Base-by-base conservation (phyloP, 2,113 vertebrate genomes). In the Gasterosteus aculeatus region DNA sequence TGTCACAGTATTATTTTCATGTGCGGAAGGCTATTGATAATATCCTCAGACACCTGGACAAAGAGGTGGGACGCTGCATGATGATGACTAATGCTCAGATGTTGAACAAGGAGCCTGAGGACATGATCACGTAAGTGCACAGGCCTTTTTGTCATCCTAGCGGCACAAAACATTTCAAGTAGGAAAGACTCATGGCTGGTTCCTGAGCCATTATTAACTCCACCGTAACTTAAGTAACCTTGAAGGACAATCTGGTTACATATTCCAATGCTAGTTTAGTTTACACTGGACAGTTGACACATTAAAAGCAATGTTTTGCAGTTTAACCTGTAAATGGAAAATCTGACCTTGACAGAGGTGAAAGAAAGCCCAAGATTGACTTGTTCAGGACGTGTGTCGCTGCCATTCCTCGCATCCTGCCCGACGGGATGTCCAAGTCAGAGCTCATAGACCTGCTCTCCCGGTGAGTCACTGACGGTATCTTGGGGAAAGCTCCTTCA, bases 11-110 rank as follows among this genome's bases (percentile, higher is more conserved):
- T 93, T 99, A 99, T 83, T 95, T 96, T 69, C 96, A 97, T 92
- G 96, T 99, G 81, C 93, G 97, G 76, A 99, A 98, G 87, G 96
- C 97, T 0, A 94, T 98, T 62, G 98, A 98, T 93, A 96, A 96
- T 93, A 98, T 98, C 88, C 95, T 99, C 60, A 94, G 97, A 72
- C 97, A 98, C 87, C 93, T 99, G 75, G 98, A 99, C 90, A 99
- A 99, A 87, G 98, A 99, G 91, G 98, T 99, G 68, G 98, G 98
- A 8, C 95, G 98, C 33, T 97, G 97, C 90, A 98, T 99, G 98
- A 98, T 99, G 97, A 93, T 99, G 69, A 99, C 97, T 18, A 98
- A 98, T 0, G 95, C 97, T 54, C 97, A 98, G 92, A 98, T 98
- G 96, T 88, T 98, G 76, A 99, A 98, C 94, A 99, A 98, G 87